Conservation (phyloP, 2,797 vertebrate species). For the Leucoraja ocellata region DNA sequence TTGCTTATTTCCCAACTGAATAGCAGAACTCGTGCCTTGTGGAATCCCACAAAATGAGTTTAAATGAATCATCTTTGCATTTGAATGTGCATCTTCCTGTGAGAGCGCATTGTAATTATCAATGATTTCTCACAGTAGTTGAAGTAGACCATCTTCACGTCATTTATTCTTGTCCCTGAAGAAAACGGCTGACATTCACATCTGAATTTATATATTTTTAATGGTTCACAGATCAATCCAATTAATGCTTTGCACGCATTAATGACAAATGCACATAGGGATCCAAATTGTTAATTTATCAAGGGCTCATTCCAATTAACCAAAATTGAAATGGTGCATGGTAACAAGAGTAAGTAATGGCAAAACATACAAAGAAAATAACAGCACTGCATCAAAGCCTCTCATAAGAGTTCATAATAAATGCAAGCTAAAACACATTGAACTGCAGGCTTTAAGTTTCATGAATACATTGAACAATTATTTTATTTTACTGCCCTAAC, state of each 20-base stretch:
- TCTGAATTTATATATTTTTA: background rate
- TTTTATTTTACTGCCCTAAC: too few species aligned
- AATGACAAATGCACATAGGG: background rate
- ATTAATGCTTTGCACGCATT: background rate
- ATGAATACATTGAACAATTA: too few species aligned
- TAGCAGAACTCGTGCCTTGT: background rate
- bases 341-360: background rate
- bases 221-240: background rate
- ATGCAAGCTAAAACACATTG: too few species aligned
- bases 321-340: background rate
- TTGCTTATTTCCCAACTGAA: background rate
- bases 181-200: background rate
- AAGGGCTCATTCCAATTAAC: background rate
- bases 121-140: background rate
- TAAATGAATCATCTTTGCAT: background rate
- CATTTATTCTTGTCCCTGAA: background rate
- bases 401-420: too few species aligned
- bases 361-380: background rate
- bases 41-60: background rate
- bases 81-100: background rate
- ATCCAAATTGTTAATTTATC: background rate
- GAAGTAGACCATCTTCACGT: background rate
- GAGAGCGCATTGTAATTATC: background rate
- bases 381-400: background rate
- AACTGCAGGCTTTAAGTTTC: too few species aligned